These are phyloP conservation scores for Drosophila mimetica DNA, from an alignment of 2,888 invertebrate species.

Conservation along the genomic window DNA sequence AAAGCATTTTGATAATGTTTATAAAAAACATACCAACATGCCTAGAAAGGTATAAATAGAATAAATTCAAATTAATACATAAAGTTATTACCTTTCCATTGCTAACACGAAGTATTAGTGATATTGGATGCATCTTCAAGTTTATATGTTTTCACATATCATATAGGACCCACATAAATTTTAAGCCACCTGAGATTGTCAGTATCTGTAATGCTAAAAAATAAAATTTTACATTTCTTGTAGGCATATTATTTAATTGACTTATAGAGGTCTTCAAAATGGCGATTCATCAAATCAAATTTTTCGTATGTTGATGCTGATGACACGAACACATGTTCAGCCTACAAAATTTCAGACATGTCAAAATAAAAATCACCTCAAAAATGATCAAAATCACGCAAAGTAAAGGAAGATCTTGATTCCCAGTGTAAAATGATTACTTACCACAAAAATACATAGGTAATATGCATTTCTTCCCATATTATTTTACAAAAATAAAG, in stretches of 20 bases:
- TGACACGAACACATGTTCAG: too few species aligned
- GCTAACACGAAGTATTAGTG: background rate
- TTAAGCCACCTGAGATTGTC: background rate
- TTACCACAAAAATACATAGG: slow-evolving; percentile 16
- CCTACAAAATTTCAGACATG: too few species aligned
- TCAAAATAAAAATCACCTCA: too few species aligned
- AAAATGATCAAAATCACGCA: too few species aligned
- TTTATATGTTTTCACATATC: background rate
- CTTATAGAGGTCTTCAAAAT: too few species aligned
- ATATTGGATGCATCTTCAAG: slow-evolving; percentile 13
- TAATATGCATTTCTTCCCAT: background rate
- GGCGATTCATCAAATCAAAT: too few species aligned
- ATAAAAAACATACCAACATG: too few species aligned
- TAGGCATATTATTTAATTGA: too few species aligned
- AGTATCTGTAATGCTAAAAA: background rate
- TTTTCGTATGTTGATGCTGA: background rate
- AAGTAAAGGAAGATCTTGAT: too few species aligned
- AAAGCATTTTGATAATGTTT: too few species aligned
- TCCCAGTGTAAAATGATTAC: background rate
- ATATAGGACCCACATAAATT: background rate
- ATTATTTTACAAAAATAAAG: background rate
- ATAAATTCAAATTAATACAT: background rate
- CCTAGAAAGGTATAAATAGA: background rate
- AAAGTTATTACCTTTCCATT: slow-evolving; percentile 9
- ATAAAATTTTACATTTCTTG: background rate